Conservation (phyloP, 2,888 invertebrate genomes). For the Agrotis puta region DNA sequence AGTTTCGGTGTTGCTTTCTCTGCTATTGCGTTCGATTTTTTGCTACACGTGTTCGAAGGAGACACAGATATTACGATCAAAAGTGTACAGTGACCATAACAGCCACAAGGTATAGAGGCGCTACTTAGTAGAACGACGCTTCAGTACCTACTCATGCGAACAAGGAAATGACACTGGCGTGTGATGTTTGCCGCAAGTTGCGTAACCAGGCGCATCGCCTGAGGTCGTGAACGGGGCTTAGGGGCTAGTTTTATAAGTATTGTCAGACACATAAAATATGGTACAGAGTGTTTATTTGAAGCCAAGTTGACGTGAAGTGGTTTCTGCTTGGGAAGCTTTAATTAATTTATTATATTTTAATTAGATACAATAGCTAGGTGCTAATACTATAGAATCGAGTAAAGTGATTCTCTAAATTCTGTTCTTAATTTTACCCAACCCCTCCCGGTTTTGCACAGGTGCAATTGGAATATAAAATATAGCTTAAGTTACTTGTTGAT, state of each 20-base stretch:
- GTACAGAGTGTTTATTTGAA: slow-evolving; percentile 41
- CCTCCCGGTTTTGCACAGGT: no score
- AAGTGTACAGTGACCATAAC: no score
- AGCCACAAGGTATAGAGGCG: not conserved
- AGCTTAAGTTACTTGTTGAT: no score
- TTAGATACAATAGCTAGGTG: not conserved
- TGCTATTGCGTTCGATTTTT: no score
- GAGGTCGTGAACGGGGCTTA: not conserved
- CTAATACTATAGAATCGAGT: not conserved
- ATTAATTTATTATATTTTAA: slow-evolving; percentile 6
- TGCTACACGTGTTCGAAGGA: no score
- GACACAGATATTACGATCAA: no score
- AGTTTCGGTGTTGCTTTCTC: no score
- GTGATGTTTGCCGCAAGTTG: not conserved
- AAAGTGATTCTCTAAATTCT: slow-evolving; percentile 7
- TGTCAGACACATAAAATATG: slow-evolving; percentile 77
- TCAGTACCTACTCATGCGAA: not conserved
- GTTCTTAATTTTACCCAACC: not conserved
- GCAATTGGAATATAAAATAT: no score
- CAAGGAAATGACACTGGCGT: not conserved
- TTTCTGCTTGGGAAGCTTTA: slow-evolving; percentile 22
- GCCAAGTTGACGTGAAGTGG: slow-evolving; percentile 9
- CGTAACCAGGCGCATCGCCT: not conserved
- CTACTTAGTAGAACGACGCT: not conserved
- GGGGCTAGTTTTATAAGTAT: slow-evolving; percentile 68